Conservation (phyloP, 1,140 invertebrate species). For the Drosophila parabipectinata region DNA sequence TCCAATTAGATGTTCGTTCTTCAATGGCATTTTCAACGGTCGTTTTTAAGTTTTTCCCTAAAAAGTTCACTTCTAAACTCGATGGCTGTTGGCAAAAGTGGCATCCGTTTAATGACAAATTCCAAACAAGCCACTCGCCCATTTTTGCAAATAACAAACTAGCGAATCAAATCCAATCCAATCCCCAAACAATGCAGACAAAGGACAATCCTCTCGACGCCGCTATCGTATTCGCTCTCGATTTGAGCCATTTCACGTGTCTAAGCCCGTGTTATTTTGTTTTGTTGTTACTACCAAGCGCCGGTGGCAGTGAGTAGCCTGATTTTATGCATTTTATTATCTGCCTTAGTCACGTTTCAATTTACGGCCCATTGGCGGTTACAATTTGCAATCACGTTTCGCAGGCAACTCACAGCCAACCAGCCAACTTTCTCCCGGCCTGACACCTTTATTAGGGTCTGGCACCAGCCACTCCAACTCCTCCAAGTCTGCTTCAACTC, state of each 20-base stretch:
- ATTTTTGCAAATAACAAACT: conserved; percentile 31
- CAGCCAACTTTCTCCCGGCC: conserved; percentile 61
- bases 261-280: conserved; percentile 48
- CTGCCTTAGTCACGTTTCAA: conserved; percentile 83
- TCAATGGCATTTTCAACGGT: background rate
- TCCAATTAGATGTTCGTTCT: background rate
- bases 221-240: conserved; percentile 5
- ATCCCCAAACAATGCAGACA: conserved; percentile 42
- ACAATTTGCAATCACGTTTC: conserved; percentile 84
- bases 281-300: conserved; percentile 54
- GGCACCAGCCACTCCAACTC: conserved; percentile 52
- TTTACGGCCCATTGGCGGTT: conserved; percentile 84
- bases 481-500: conserved; percentile 39
- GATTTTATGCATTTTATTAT: conserved; percentile 83
- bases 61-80: background rate
- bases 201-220: conserved; percentile 15
- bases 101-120: conserved; percentile 73
- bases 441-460: conserved; percentile 77
- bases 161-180: conserved; percentile 31
- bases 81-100: conserved; percentile 8
- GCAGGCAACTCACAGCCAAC: conserved; percentile 23
- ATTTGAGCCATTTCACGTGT: conserved; percentile 55
- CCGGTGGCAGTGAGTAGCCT: conserved; percentile 68
- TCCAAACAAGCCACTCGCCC: conserved; percentile 46
- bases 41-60: background rate